phyloP scores from a whole-genome alignment of 2,888 invertebrate genomes.

The Lasioglossum villosulum region DNA sequence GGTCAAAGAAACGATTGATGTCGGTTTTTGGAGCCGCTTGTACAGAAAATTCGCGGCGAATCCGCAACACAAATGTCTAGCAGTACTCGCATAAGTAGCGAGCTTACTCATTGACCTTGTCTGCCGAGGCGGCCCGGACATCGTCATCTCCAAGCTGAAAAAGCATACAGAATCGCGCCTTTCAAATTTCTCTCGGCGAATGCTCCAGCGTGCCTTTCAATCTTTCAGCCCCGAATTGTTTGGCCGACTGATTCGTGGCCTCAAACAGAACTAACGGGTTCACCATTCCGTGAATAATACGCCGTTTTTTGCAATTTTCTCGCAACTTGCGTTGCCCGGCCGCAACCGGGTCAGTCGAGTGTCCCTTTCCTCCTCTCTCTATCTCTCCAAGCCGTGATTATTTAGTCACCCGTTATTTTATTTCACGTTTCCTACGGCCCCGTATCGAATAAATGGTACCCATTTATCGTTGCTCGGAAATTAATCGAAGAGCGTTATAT shows the following conservation, averaged over 20 bases:
- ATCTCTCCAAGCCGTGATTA: background rate
- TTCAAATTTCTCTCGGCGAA: constrained; percentile 21
- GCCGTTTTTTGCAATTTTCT: background rate
- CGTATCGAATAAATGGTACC: background rate
- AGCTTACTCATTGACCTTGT: constrained; percentile 50
- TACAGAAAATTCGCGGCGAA: constrained; percentile 32
- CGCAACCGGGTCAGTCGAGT: background rate
- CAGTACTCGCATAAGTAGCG: constrained; percentile 34
- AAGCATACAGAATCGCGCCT: constrained; percentile 21
- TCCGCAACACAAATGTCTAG: constrained; percentile 32
- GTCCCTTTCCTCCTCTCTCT: background rate
- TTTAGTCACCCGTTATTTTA: background rate
- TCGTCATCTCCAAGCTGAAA: constrained; percentile 26
- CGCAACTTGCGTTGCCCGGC: background rate
- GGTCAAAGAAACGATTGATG: background rate
- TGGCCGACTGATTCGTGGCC: background rate
- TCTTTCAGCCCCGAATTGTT: background rate
- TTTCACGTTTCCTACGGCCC: background rate
- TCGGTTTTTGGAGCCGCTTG: background rate
- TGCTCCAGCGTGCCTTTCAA: background rate
- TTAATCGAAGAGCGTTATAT: background rate
- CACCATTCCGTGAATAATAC: background rate
- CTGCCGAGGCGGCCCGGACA: constrained; percentile 12
- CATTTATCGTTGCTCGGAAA: background rate
- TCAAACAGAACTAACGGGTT: background rate